These are phyloP conservation scores for Etheostoma nigrum DNA, from an alignment of 2,797 vertebrate genomes.

Conservation along the genomic window DNA sequence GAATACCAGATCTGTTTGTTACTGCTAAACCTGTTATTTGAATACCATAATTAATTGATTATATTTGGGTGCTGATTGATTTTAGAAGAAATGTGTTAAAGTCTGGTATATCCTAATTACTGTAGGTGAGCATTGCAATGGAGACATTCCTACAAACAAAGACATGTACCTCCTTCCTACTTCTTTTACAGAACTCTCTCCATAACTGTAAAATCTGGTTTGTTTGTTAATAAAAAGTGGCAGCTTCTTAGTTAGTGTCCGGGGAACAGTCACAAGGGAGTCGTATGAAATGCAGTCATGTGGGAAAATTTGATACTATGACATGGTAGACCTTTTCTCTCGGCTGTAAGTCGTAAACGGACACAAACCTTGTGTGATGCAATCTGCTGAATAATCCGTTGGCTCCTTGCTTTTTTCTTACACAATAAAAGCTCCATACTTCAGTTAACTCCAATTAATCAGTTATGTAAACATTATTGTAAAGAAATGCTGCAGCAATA, in stretches of 20 bases:
- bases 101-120: neutral
- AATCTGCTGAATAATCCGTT: neutral
- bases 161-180: neutral
- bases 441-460: neutral
- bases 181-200: neutral
- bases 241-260: neutral
- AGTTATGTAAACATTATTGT: neutral
- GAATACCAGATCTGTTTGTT: neutral
- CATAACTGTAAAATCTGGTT: neutral
- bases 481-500: neutral
- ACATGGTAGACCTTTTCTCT: neutral
- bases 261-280: constrained; percentile 8
- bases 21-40: no score
- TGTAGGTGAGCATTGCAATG: neutral
- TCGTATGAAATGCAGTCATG: constrained; percentile 1
- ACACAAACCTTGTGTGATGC: neutral
- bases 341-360: neutral
- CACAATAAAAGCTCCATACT: neutral
- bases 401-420: neutral
- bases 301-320: neutral
- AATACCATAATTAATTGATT: no score
- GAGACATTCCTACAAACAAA: neutral
- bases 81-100: neutral
- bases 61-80: no score
- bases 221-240: neutral